Base-by-base conservation (phyloP, 2,888 invertebrate genomes). In the Hyposoter didymator region DNA sequence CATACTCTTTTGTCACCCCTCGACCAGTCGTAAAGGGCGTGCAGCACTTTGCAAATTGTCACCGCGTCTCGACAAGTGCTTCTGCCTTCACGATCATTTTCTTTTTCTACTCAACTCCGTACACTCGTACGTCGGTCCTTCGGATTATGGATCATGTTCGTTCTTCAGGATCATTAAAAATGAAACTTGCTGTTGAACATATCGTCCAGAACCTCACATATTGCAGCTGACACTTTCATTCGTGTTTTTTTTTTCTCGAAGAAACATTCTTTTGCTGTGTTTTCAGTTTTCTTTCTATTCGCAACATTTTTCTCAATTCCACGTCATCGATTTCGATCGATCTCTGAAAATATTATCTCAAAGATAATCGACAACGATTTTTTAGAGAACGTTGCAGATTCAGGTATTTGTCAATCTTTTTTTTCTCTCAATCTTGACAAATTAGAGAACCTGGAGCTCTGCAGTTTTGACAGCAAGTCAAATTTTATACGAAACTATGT, bases 41-140 rank as follows among this genome's bases (percentile, higher is more conserved):
- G 73, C 43, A 74, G 78, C 78, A 85, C 84, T 85, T 85, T 82
- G 74, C 78, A 85, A 78, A 85, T 85, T 85, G 74, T 82, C 74
- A 78, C 62, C 69, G 52, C 67, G 70, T 74, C 78, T 69, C 73
- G 64, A 19, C 67, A 52, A 45, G 62, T 55, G 47, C 66, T 35
- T 70, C 12, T 45, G 72, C 69, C 45, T 49, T 45, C n/a, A 64
- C 79, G 49, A 67, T 62, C 62, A 78, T 22, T n/a, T 64, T 49
- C 43, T 45, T 78, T 78, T 69, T 64, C 55, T 62, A 7, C 72
- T 76, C 47, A 66, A 43, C 70, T 59, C 55, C 39, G n/a, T 19
- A 35, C 78, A 35, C 39, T n/a, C 55, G n/a, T 28, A 66, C 28
- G n/a, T n/a, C 55, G 59, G 45, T 76, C 59, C 47, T 72, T 59